phyloP scores from a whole-genome alignment of 2,797 vertebrate species.

The Artibeus lituratus region DNA sequence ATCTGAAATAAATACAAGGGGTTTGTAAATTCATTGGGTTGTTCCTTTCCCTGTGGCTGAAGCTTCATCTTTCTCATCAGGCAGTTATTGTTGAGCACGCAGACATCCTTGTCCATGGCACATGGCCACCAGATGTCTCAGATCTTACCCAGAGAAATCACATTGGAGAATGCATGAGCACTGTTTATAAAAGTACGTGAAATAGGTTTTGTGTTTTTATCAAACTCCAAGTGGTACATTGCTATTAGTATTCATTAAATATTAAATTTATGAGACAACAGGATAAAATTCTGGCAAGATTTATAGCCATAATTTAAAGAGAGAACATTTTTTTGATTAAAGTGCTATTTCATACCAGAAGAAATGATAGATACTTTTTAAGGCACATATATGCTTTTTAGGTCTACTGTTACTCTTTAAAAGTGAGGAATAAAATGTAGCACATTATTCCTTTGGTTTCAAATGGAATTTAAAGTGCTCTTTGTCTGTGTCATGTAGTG shows the following conservation, averaged over 20 bases:
- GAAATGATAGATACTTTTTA: constrained; percentile 26
- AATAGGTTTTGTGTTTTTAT: neutral
- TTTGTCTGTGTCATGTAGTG: neutral
- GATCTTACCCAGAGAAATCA: neutral
- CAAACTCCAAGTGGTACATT: neutral
- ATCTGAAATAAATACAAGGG: neutral
- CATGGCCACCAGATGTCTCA: neutral
- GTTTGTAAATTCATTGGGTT: neutral
- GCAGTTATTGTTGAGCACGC: neutral
- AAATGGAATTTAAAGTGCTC: neutral
- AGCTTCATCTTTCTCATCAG: neutral
- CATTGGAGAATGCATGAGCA: neutral
- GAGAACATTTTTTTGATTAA: constrained; percentile 36
- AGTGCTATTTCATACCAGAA: constrained; percentile 33
- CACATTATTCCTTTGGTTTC: constrained; percentile 36
- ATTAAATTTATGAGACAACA: neutral
- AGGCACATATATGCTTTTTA: constrained; percentile 21
- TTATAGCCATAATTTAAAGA: constrained; percentile 28
- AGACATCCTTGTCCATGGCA: neutral
- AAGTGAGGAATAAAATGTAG: constrained; percentile 33
- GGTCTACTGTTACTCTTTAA: neutral
- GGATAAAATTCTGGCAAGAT: neutral
- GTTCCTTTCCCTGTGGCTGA: neutral
- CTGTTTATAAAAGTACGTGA: neutral
- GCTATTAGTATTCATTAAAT: neutral